These are phyloP conservation scores for Huso huso DNA, from an alignment of 2,797 vertebrate species.

Conservation along the genomic window DNA sequence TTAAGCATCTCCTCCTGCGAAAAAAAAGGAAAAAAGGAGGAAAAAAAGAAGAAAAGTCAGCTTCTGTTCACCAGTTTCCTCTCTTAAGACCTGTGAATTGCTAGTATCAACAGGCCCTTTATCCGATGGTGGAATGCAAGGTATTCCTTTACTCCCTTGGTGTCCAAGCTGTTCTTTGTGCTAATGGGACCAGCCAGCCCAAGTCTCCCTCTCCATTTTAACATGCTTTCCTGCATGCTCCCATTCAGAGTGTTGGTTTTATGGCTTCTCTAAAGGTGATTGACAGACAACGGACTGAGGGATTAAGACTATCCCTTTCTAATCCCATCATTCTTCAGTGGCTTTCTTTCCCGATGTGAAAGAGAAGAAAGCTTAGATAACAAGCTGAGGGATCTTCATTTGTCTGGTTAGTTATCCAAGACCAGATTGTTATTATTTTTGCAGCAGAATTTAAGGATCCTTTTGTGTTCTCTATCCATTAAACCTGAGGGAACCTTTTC, in stretches of 20 bases:
- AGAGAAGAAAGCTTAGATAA: constrained; percentile 23
- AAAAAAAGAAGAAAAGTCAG: constrained; percentile 19
- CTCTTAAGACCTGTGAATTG: constrained; percentile 27
- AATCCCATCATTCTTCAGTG: constrained; percentile 20
- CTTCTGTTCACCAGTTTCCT: constrained; percentile 15
- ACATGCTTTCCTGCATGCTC: constrained; percentile 4
- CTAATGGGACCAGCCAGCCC: constrained; percentile 18
- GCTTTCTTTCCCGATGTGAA: constrained; percentile 23
- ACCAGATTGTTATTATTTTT: constrained; percentile 29
- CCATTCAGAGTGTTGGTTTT: constrained; percentile 3
- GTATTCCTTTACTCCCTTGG: constrained; percentile 36
- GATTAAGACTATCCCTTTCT: constrained; percentile 13
- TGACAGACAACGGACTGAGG: constrained; percentile 11
- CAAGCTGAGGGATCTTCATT: constrained; percentile 28
- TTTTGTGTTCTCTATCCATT: constrained; percentile 23
- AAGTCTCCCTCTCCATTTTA: not conserved
- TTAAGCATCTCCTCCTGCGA: too few species aligned
- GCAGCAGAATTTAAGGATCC: constrained; percentile 29
- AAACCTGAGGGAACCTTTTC: constrained; percentile 17
- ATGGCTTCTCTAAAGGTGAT: not conserved
- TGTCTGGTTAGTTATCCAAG: constrained; percentile 19
- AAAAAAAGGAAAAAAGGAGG: constrained; percentile 11
- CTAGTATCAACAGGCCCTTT: constrained; percentile 45
- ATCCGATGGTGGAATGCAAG: constrained; percentile 46
- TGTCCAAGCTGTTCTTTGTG: constrained; percentile 29